Conservation (phyloP, 2,113 vertebrate genomes). For the Leiothrix lutea region DNA sequence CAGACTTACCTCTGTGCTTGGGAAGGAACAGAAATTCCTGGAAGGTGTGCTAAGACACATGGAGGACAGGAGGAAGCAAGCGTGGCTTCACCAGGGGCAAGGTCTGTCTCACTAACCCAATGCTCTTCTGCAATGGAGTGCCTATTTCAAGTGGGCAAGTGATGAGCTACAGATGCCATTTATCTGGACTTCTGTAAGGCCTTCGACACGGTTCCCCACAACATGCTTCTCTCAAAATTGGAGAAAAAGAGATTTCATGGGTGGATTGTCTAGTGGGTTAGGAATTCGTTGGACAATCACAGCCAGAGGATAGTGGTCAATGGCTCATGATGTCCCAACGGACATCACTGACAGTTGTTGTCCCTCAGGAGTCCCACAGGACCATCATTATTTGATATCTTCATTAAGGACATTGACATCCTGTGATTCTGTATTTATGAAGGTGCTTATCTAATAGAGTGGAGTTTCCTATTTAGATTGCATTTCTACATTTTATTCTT, state of each 20-base stretch:
- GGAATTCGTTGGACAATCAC: background rate
- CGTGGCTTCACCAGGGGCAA: background rate
- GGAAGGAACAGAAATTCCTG: background rate
- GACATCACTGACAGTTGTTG: background rate
- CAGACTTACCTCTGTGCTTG: background rate
- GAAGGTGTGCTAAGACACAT: background rate
- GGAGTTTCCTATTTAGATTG: background rate
- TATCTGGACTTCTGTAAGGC: background rate
- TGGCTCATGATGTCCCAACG: background rate
- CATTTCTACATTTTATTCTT: background rate
- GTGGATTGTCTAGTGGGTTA: background rate
- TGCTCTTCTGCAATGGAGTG: background rate
- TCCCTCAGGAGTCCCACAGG: background rate
- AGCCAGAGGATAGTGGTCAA: background rate
- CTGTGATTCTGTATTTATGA: background rate
- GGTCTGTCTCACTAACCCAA: background rate
- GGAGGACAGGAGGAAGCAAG: no score
- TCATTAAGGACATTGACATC: background rate
- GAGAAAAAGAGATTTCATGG: background rate
- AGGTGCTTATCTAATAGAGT: background rate
- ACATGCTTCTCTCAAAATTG: background rate
- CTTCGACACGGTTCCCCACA: accelerated
- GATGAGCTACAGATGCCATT: background rate
- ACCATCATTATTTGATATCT: background rate
- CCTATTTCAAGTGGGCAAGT: no score